Base-by-base conservation (phyloP, 2,888 invertebrate species). In the Orthosia gracilis region DNA sequence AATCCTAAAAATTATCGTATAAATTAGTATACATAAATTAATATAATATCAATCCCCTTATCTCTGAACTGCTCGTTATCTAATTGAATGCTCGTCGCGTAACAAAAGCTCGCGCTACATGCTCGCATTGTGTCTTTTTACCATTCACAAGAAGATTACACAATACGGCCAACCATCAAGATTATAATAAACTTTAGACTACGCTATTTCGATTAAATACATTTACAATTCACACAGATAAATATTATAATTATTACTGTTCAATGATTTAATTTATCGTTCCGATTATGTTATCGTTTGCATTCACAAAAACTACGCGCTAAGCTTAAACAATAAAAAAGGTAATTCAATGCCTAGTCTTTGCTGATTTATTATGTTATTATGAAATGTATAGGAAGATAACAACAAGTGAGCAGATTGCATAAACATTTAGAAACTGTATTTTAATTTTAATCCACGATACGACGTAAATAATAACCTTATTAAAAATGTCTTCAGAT, bases 231-330 rank as follows among this genome's bases (percentile, higher is more conserved):
- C 40, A 40, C 40, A 9, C 40, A 31, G 31, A 7, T 7, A 40
- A 12, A 12, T 55, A 49, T 49, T 49, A 7, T 7, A 40, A 12
- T 15, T 55, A 49, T 49, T 49, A 57, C 23, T 57, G 15, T 49
- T 55, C 11, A 26, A 50, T 61, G 12, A 61, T 52, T 52, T 21
- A 17, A 18, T 71, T 69, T 69, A 47, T 47, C 21, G 62, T 18
- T 50, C 26, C 5, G 72, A 61, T 47, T 23, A 73, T 17, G 15
- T 40, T 74, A 74, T 62, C 45, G 17, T 31, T 52, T 45, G 13
- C 13, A 54, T 63, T 62, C 18, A 47, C 26, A 72, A 52, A 58
- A n/a, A 71, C 31, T 55, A 72, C 31, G 4, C 12, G 12, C 40
- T 17, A 40, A n/a, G 17, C 15, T 26, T 17, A 73, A 26, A n/a